Evolutionary conservation across 2,797 vertebrate genomes (phyloP), one percentile per base, ranked within the genome.

Genomic region (Limnodromus scolopaceus): DNA sequence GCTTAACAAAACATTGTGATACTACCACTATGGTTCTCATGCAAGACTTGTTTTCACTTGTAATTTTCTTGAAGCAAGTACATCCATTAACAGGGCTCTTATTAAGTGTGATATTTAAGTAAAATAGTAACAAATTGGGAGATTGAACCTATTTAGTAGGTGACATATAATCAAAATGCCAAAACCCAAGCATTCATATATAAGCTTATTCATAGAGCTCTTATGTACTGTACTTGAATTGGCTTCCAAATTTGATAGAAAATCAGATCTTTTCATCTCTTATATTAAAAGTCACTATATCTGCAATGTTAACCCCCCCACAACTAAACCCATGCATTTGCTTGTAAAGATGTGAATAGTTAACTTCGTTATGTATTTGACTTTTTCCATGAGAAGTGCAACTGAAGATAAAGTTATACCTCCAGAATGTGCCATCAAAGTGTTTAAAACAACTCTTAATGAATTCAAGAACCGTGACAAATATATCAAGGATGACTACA

Each of bases 401-500:
- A 74, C 84, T 79, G 98, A 98, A 94, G 99, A 98, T 93, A 98
- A 98, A 97, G 94, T 97, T 23, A 97, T 99, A 71, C 99, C 99
- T 19, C 81, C 97, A 22, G 99, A 99, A 78, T 99, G 99, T 97
- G 99, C 99, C 57, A 98, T 99, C 95, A 99, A 99, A 97, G 99
- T 99, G 27, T 99, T 99, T 95, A 99, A 99, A 97, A 99, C 99
- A 17, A 99, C 99, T 6, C 98, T 99, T 65, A 99, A 99, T 96
- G 99, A 99, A 96, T 99, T 99, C 97, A 99, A 98, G 98, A 99
- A 99, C 97, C 97, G 99, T 57, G 99, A 99, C 96, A 99, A 99
- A 87, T 99, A 99, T 95, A 99, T 99, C 95, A 99, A 99, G 94
- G 99, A 99, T 95, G 99, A 99, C 95, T 99, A 99, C 91, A 99